Conservation (phyloP, 2,113 vertebrate species). For the Plectropomus leopardus region DNA sequence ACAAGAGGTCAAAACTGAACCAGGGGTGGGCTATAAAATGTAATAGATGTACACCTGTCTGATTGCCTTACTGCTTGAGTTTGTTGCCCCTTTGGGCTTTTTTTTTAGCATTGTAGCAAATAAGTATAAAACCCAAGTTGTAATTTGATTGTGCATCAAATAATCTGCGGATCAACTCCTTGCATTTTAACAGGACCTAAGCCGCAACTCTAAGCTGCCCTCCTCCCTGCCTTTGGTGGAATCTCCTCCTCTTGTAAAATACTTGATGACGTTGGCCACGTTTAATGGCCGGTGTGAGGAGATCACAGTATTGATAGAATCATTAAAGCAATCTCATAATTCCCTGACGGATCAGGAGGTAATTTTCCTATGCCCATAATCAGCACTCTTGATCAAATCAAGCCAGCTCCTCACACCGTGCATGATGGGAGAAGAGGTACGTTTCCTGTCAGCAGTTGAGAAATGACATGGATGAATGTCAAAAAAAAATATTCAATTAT, state of each 20-base stretch:
- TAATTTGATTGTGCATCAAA: not conserved
- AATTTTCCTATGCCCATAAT: slow-evolving; percentile 54
- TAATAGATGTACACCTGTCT: not conserved
- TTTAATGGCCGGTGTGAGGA: slow-evolving; percentile 34
- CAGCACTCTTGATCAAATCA: slow-evolving; percentile 47
- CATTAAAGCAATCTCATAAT: slow-evolving; percentile 63
- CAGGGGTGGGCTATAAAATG: not conserved
- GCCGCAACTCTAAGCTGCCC: not conserved
- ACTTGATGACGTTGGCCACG: slow-evolving; percentile 5
- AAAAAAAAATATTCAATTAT: slow-evolving; percentile 74
- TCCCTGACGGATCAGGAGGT: slow-evolving; percentile 46
- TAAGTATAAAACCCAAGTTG: not conserved
- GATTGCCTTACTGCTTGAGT: not conserved
- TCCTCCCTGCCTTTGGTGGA: not conserved
- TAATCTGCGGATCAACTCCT: not conserved
- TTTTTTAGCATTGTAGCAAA: not conserved
- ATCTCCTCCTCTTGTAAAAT: slow-evolving; percentile 26
- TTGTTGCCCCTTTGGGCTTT: not conserved
- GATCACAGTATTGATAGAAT: slow-evolving; percentile 58
- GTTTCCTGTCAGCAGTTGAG: slow-evolving; percentile 45
- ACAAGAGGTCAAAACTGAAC: not conserved
- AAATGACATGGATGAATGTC: slow-evolving; percentile 66
- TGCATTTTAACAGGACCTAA: not conserved
- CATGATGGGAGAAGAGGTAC: slow-evolving; percentile 39
- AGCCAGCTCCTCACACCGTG: slow-evolving; percentile 4